Evolutionary conservation across 64 coral and sea anemone species (phyloP).

Genomic region (Pachyseris speciosa): DNA sequence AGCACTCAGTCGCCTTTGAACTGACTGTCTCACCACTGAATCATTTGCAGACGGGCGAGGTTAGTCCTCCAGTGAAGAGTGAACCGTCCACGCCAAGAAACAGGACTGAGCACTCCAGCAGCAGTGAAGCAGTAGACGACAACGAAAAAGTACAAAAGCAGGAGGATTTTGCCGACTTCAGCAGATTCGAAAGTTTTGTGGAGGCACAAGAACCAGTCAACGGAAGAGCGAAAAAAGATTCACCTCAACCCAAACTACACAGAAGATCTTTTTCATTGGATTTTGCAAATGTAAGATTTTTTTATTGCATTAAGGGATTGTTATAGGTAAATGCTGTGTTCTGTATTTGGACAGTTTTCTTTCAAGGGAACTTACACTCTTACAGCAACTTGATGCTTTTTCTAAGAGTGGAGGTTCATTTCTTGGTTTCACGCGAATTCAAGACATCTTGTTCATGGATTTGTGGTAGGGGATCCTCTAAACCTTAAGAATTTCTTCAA

Average conservation of each 20-base stretch:
- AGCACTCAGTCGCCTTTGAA: too few relatives aligned
- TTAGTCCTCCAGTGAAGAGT: constrained; percentile 1
- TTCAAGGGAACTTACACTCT: too few relatives aligned
- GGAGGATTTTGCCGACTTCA: constrained; percentile 98
- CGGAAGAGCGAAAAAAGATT: constrained; percentile 17
- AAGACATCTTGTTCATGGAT: too few relatives aligned
- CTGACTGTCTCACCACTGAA: neutral
- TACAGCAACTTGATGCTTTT: too few relatives aligned
- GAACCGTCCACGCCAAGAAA: constrained; percentile 5
- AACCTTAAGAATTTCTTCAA: too few relatives aligned
- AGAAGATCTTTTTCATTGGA: constrained; percentile 83
- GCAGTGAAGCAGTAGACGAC: constrained; percentile 16
- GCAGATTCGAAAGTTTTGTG: constrained; percentile 94
- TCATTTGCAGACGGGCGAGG: constrained; percentile 35
- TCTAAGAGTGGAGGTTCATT: too few relatives aligned
- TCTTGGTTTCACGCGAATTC: too few relatives aligned
- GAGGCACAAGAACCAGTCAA: constrained; percentile 46
- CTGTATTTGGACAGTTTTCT: too few relatives aligned
- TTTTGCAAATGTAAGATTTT: constrained; percentile 37
- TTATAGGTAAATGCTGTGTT: too few relatives aligned
- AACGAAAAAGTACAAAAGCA: constrained; percentile 26
- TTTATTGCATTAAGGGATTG: neutral
- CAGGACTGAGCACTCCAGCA: neutral
- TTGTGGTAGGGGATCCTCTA: too few relatives aligned
- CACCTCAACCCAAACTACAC: constrained; percentile 37